Conservation (phyloP, 2,113 vertebrate species). For the Toxotes chatareus region DNA sequence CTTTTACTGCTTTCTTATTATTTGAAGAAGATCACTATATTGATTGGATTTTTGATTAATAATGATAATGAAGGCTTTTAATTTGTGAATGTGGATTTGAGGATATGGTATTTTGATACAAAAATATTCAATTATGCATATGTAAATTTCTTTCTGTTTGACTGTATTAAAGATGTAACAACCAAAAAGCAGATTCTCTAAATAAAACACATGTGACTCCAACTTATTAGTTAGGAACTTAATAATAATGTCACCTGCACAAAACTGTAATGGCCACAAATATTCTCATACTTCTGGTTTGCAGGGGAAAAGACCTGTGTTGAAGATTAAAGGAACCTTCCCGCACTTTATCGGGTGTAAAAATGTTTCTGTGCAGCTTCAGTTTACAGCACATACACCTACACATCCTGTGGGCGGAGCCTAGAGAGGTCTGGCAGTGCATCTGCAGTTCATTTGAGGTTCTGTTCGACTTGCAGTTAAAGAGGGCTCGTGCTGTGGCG, state of each 20-base stretch:
- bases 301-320: background rate
- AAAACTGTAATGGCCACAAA: background rate
- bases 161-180: background rate
- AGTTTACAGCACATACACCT: background rate
- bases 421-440: conserved; percentile 4
- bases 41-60: background rate
- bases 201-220: background rate
- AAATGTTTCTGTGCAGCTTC: background rate
- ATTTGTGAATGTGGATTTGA: background rate
- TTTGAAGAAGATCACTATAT: background rate
- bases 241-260: background rate
- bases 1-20: background rate
- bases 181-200: background rate
- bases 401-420: conserved; percentile 60
- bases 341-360: conserved; percentile 1
- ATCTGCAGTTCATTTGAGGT: conserved; percentile 69
- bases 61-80: background rate
- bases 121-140: background rate
- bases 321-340: background rate
- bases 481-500: conserved; percentile 14
- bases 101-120: background rate
- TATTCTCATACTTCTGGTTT: background rate
- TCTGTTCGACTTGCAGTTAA: conserved; percentile 30
- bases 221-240: background rate
- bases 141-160: background rate